Percentiles rank a stretch among this genome's conserved stretches.
Conservation (phyloP, 2,113 vertebrate species). For the Pelvicachromis taeniatus region DNA sequence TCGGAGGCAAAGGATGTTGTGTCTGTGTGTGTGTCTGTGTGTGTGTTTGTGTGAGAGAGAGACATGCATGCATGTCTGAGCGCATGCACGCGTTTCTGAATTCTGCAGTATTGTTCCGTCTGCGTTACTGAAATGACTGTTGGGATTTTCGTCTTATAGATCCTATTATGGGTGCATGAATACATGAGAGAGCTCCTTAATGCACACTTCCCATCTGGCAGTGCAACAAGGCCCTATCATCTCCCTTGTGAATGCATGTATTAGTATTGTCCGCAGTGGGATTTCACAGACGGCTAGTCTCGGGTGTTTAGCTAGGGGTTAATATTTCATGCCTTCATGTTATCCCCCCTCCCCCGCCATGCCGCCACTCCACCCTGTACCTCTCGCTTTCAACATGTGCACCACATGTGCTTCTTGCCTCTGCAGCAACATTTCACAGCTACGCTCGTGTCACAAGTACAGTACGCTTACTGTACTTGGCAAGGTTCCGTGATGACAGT, state of each 20-base stretch:
- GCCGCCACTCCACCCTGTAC: not conserved
- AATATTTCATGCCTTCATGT: constrained; percentile 60
- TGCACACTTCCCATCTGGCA: constrained; percentile 55
- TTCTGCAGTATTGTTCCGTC: constrained; percentile 57
- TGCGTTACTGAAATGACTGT: constrained; percentile 57
- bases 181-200: constrained; percentile 59
- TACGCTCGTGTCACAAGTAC: constrained; percentile 8
- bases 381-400: not conserved
- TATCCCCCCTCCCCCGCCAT: not conserved
- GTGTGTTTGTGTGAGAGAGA: not conserved
- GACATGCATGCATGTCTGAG: not conserved
- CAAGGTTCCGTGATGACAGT: constrained; percentile 38
- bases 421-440: not conserved
- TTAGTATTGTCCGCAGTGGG: constrained; percentile 60
- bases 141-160: constrained; percentile 64
- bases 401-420: not conserved
- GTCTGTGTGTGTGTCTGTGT: constrained; percentile 1
- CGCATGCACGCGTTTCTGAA: not conserved
- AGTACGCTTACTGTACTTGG: constrained; percentile 25
- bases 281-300: constrained; percentile 55
- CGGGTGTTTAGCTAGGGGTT: constrained; percentile 61
- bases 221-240: constrained; percentile 46
- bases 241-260: constrained; percentile 50
- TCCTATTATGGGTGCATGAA: constrained; percentile 63
- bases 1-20: constrained; percentile 74